Percentiles rank a stretch among this genome's conserved stretches.
Evolutionary conservation across 2,888 invertebrate genomes (phyloP).

Genomic region (Pseudococcus jackbeardsleyi): DNA sequence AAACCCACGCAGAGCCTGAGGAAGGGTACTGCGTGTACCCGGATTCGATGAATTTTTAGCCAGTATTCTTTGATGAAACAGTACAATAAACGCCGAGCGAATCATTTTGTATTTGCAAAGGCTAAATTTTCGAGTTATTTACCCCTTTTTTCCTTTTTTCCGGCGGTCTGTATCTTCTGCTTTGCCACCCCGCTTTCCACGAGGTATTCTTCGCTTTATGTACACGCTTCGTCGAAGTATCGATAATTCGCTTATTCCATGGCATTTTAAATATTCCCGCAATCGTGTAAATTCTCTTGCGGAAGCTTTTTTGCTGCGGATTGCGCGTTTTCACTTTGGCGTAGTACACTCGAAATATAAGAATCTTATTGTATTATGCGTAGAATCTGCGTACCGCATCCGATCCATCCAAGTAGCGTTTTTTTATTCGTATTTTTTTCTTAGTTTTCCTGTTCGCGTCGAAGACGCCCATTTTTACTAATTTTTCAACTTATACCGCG

Average conservation of each 20-base stretch:
- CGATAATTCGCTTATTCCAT: not conserved
- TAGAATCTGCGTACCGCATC: not conserved
- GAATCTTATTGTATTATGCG: constrained; percentile 3
- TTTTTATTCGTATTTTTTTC: not conserved
- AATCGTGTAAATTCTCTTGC: not conserved
- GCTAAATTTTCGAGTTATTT: constrained; percentile 30
- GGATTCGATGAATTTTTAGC: not conserved
- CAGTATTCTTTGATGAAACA: not conserved
- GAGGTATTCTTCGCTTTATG: not conserved
- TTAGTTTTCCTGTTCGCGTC: not conserved
- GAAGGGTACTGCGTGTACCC: no score
- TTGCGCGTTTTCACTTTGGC: not conserved
- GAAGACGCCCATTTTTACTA: constrained; percentile 1
- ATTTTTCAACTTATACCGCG: constrained; percentile 7
- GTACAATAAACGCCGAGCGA: not conserved
- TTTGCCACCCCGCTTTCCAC: no score
- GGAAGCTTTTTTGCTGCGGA: constrained; percentile 9
- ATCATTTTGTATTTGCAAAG: not conserved
- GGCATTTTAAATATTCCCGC: constrained; percentile 28
- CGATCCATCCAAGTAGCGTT: not conserved
- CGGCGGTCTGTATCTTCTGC: no score
- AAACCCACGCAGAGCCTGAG: no score
- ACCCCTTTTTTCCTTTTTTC: constrained; percentile 8
- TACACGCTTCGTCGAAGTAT: constrained; percentile 8
- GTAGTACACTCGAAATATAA: not conserved